Evolutionary conservation across 2,888 invertebrate genomes (phyloP).

Genomic region (Ennomos fuscantarius): DNA sequence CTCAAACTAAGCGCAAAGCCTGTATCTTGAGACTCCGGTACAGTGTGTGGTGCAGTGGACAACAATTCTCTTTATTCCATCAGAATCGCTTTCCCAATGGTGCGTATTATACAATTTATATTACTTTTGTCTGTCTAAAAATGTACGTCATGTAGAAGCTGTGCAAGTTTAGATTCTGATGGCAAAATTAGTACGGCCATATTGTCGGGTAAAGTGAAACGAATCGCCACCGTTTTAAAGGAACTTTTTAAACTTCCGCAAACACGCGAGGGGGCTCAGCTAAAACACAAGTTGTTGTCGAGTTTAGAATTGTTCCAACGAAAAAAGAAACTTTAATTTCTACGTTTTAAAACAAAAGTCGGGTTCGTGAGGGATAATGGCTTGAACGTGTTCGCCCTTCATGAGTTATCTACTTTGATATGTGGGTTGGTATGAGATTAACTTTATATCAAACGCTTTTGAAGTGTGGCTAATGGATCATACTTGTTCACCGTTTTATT

Average conservation of each 20-base stretch:
- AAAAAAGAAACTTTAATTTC: constrained; percentile 83
- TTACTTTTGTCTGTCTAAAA: neutral
- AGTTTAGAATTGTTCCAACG: constrained; percentile 79
- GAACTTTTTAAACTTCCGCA: constrained; percentile 80
- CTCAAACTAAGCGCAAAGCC: too few relatives aligned
- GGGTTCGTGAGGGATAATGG: constrained; percentile 72
- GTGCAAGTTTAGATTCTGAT: constrained; percentile 5
- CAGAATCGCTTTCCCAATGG: neutral
- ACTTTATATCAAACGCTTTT: constrained; percentile 33
- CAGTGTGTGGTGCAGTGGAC: too few relatives aligned
- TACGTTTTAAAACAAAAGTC: constrained; percentile 82
- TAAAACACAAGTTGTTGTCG: constrained; percentile 81
- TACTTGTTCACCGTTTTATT: constrained; percentile 1
- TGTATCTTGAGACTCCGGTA: too few relatives aligned
- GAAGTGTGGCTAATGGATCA: constrained; percentile 18
- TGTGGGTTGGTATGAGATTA: constrained; percentile 37
- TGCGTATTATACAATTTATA: too few relatives aligned
- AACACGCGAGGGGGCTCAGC: constrained; percentile 78
- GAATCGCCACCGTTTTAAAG: constrained; percentile 70
- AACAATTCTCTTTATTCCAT: too few relatives aligned
- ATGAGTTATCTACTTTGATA: constrained; percentile 35
- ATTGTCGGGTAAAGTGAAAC: constrained; percentile 67
- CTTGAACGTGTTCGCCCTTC: constrained; percentile 65
- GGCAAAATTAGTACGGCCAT: constrained; percentile 40
- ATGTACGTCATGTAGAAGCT: neutral